A percentile compares a stretch with the other conserved stretches of the same genome.
Conservation (phyloP, 2,888 invertebrate species). For the Griposia aprilina region DNA sequence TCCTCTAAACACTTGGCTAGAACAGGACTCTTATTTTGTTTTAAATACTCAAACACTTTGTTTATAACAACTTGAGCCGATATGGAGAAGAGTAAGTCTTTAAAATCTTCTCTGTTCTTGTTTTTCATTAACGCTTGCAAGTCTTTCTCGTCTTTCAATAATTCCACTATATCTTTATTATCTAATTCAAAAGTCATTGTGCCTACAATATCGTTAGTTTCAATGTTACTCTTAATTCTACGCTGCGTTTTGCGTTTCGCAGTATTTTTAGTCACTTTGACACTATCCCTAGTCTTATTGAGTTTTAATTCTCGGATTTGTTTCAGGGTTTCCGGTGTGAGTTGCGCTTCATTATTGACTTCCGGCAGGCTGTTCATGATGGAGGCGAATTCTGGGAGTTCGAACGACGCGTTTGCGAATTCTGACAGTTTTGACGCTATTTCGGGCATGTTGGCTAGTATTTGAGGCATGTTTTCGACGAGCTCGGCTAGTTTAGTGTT, state of each 20-base stretch:
- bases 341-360: constrained; percentile 82
- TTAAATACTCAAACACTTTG: constrained; percentile 85
- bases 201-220: constrained; percentile 75
- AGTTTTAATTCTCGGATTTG: constrained; percentile 87
- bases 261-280: constrained; percentile 87
- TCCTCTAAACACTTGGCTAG: constrained; percentile 81
- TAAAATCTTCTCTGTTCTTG: constrained; percentile 82
- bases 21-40: constrained; percentile 81
- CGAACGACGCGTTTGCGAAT: constrained; percentile 83
- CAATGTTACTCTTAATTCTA: constrained; percentile 79
- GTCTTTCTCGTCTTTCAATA: constrained; percentile 83
- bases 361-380: constrained; percentile 85
- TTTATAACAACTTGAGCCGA: constrained; percentile 86
- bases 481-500: constrained; percentile 83
- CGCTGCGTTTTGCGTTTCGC: constrained; percentile 84
- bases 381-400: constrained; percentile 85
- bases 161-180: constrained; percentile 80
- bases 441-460: constrained; percentile 87
- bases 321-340: constrained; percentile 87
- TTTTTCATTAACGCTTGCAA: constrained; percentile 78
- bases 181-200: constrained; percentile 84
- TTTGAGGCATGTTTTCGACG: constrained; percentile 87
- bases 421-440: constrained; percentile 83
- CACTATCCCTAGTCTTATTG: constrained; percentile 81
- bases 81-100: constrained; percentile 82